Evolutionary conservation across 2,797 vertebrate genomes (phyloP).

Genomic region (Gymnocypris eckloni): DNA sequence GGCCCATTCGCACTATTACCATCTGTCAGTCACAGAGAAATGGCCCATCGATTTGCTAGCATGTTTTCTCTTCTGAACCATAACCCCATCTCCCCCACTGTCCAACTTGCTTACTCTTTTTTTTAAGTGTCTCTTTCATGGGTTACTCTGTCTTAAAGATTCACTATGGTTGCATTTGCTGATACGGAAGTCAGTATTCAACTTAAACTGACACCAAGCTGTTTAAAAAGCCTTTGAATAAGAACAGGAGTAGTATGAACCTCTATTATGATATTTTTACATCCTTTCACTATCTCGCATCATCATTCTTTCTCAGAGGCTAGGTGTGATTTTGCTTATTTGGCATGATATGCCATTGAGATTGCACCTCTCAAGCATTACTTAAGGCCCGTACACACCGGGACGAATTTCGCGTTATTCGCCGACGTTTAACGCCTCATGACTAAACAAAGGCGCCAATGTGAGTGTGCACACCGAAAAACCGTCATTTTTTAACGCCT

Average conservation of each 20-base stretch:
- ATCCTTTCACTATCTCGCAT: slow-evolving; percentile 1
- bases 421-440: no score
- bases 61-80: slow-evolving; percentile 23
- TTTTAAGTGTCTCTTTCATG: slow-evolving; percentile 19
- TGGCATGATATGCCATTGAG: slow-evolving; percentile 6
- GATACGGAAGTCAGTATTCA: not conserved
- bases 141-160: not conserved
- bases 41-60: slow-evolving; percentile 22
- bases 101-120: not conserved
- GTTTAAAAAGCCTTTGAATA: not conserved
- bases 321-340: not conserved
- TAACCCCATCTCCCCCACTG: not conserved
- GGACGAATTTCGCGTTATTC: no score
- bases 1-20: slow-evolving; percentile 23
- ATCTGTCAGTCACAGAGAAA: slow-evolving; percentile 31
- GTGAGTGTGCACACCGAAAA: no score
- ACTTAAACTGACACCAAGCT: not conserved
- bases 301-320: not conserved
- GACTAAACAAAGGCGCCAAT: no score
- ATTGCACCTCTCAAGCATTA: slow-evolving; percentile 28
- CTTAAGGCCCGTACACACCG: no score
- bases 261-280: not conserved
- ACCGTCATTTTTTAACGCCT: no score
- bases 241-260: not conserved
- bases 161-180: not conserved